These are phyloP conservation scores for Ranitomeya imitator DNA, from an alignment of 2,113 vertebrate species.

Conservation along the genomic window DNA sequence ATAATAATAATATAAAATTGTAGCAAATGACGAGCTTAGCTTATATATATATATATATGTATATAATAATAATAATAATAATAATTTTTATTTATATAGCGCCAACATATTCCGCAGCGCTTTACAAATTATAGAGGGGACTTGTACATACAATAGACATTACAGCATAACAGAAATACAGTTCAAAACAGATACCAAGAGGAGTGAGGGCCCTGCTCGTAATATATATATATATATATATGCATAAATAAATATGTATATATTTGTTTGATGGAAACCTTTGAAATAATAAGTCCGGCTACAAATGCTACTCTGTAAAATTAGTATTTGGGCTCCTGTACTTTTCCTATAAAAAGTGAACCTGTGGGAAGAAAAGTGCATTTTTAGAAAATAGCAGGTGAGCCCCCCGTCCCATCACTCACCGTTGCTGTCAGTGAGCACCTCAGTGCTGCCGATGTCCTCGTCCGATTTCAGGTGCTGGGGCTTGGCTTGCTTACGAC, in stretches of 20 bases:
- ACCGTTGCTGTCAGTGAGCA: conserved; percentile 87
- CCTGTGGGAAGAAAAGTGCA: conserved; percentile 2
- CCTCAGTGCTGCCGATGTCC: conserved; percentile 85
- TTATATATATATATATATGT: background rate
- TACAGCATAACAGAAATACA: no score
- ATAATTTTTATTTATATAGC: no score
- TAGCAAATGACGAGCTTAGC: background rate
- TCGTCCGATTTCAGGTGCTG: conserved; percentile 97
- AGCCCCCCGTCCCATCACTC: conserved; percentile 64
- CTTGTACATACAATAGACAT: no score
- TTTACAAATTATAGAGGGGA: no score
- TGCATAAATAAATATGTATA: no score
- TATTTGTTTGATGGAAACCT: no score
- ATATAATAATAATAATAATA: no score
- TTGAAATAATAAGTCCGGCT: background rate
- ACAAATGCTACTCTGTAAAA: background rate
- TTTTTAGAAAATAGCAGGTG: conserved; percentile 10
- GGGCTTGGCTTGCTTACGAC: conserved; percentile 98
- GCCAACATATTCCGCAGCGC: no score
- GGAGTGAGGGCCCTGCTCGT: no score
- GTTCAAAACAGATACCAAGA: no score
- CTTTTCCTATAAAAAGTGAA: background rate
- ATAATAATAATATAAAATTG: background rate
- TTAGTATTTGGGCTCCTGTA: background rate
- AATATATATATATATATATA: background rate